A percentile compares a stretch with the other conserved stretches of the same genome.
Evolutionary conservation across 2,113 vertebrate genomes (phyloP).

Genomic region (Tyrannus savana): DNA sequence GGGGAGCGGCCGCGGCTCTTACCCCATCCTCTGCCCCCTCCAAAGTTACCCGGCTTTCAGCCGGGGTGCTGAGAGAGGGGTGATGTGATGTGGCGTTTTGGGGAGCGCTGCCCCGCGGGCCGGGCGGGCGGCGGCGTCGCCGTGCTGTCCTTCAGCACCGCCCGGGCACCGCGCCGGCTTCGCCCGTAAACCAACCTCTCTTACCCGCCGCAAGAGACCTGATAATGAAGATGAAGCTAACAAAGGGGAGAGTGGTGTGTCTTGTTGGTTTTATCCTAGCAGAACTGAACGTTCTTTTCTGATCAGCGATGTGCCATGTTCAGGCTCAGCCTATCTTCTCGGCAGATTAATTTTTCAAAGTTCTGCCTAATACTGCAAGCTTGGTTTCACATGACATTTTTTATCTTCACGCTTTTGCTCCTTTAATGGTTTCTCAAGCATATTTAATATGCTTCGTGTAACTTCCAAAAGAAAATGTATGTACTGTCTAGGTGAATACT

Average conservation of each 20-base stretch:
- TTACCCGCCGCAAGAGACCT: fast-evolving
- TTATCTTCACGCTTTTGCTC: fast-evolving
- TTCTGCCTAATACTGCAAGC: neutral
- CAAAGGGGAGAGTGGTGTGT: neutral
- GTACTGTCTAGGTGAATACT: neutral
- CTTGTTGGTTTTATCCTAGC: neutral
- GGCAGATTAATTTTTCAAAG: neutral
- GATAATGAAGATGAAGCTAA: neutral
- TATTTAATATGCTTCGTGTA: neutral
- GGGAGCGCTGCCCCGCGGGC: neutral
- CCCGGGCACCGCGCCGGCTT: neutral
- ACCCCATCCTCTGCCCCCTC: fast-evolving
- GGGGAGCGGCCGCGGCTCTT: neutral
- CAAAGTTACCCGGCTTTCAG: fast-evolving
- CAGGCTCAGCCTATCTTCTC: neutral
- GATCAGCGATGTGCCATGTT: neutral
- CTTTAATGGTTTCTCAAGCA: neutral
- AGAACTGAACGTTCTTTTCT: neutral
- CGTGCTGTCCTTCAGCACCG: conserved; percentile 40
- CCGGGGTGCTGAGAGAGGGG: neutral
- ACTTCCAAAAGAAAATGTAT: neutral
- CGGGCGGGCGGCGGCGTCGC: neutral
- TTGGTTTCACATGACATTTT: neutral
- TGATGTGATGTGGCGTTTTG: fast-evolving
- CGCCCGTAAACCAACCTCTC: fast-evolving